phyloP scores from a whole-genome alignment of 2,113 vertebrate species.

The Oryzias javanicus region DNA sequence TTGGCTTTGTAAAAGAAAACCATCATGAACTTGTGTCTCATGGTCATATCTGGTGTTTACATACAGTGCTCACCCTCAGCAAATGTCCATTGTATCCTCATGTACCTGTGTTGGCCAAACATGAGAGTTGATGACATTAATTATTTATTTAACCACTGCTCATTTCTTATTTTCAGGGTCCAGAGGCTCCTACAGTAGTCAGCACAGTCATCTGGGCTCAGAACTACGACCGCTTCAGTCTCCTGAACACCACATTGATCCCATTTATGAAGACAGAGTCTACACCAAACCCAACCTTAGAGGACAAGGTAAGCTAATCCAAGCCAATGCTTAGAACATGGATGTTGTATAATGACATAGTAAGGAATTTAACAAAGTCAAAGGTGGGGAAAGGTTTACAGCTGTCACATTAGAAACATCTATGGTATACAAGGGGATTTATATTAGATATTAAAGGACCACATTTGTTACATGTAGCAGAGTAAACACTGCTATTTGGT shows the following conservation, averaged over 20 bases:
- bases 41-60: not conserved
- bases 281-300: conserved; percentile 97
- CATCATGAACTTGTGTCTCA: no score
- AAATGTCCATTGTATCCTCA: not conserved
- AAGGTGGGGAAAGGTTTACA: no score
- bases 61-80: not conserved
- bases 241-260: conserved; percentile 97
- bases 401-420: no score
- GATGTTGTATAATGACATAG: not conserved
- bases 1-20: no score
- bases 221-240: conserved; percentile 96
- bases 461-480: no score
- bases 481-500: no score
- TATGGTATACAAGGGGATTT: no score
- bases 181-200: conserved; percentile 95
- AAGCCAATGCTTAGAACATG: not conserved
- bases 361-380: no score
- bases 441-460: no score
- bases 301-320: conserved; percentile 77
- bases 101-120: not conserved
- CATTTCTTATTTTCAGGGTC: conserved; percentile 78
- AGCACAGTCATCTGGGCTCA: conserved; percentile 93
- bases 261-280: conserved; percentile 97
- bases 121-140: not conserved
- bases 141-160: not conserved